A percentile compares a stretch with the other conserved stretches of the same genome.
Conservation (phyloP, 1,140 invertebrate genomes). For the Brachionus asplanchnoidis region DNA sequence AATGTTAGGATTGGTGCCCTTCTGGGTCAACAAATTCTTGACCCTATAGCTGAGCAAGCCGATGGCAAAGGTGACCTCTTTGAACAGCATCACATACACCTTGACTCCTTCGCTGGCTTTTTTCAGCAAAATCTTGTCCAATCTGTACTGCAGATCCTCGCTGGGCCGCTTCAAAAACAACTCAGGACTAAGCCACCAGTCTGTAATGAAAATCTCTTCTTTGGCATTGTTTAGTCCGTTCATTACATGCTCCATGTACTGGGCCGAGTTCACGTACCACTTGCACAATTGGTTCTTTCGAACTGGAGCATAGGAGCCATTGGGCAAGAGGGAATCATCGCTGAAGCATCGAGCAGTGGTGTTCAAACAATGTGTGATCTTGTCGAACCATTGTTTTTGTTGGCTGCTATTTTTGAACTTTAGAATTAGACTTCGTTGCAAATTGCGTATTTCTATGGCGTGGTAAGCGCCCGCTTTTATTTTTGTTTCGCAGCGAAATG, state of each 20-base stretch:
- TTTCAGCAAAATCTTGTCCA: conserved; percentile 75
- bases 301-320: conserved; percentile 33
- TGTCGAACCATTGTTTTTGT: conserved; percentile 18
- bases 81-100: conserved; percentile 87
- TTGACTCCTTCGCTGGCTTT: conserved; percentile 87
- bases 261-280: conserved; percentile 69
- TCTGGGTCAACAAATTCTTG: conserved; percentile 68
- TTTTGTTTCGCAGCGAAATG: not conserved
- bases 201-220: conserved; percentile 90
- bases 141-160: conserved; percentile 73
- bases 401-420: conserved; percentile 20
- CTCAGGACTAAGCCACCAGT: conserved; percentile 91
- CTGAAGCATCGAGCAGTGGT: not conserved
- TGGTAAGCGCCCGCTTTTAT: conserved; percentile 14
- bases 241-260: conserved; percentile 80
- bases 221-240: conserved; percentile 78
- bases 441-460: conserved; percentile 31
- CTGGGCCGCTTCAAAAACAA: conserved; percentile 84
- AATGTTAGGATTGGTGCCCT: conserved; percentile 41
- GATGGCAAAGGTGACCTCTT: conserved; percentile 91
- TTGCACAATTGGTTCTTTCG: not conserved
- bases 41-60: conserved; percentile 91
- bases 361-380: not conserved
- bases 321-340: not conserved
- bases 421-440: conserved; percentile 6